These are phyloP conservation scores for Muraenolepis orangiensis DNA, from an alignment of 2,797 vertebrate species.

Conservation along the genomic window DNA sequence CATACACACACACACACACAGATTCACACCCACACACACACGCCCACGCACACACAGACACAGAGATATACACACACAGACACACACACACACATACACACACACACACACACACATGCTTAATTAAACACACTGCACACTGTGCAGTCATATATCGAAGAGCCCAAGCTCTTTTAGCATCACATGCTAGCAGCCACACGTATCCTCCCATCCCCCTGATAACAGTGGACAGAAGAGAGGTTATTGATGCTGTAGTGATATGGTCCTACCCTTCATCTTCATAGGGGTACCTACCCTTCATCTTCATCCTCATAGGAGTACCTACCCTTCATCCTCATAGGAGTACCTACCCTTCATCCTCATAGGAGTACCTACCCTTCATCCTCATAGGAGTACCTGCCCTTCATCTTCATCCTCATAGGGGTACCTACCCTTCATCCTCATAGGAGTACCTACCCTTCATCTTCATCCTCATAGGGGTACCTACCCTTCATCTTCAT, in stretches of 20 bases:
- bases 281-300: conserved; percentile 73
- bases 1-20: too few species aligned
- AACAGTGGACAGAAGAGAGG: background rate
- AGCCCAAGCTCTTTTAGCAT: background rate
- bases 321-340: conserved; percentile 77
- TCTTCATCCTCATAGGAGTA: conserved; percentile 77
- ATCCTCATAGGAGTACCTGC: conserved; percentile 77
- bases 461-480: conserved; percentile 76
- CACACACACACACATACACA: background rate
- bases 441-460: conserved; percentile 78
- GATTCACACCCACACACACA: too few species aligned
- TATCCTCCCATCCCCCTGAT: too few species aligned
- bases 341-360: too few species aligned
- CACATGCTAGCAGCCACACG: background rate
- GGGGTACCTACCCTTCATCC: conserved; percentile 74
- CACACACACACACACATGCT: background rate
- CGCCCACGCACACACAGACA: too few species aligned
- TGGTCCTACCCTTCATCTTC: conserved; percentile 78
- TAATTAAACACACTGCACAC: background rate
- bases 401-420: conserved; percentile 77
- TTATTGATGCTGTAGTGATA: background rate
- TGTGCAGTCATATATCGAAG: background rate
- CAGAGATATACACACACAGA: background rate
- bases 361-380: too few species aligned
- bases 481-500: too few species aligned